Evolutionary conservation across 2,888 invertebrate species (phyloP).

Genomic region (Pasiphila rectangulata): DNA sequence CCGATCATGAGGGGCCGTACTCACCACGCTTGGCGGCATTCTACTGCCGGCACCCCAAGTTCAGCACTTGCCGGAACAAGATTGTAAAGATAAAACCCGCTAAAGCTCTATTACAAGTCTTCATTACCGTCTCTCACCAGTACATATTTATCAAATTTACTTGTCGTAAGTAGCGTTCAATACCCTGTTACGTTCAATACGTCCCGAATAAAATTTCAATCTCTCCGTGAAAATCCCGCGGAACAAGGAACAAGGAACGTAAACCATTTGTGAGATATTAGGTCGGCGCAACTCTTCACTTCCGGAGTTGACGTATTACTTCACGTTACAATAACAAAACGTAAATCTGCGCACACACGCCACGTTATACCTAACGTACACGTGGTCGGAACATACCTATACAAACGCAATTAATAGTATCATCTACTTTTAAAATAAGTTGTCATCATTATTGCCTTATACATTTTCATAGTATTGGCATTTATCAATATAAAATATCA

Average conservation of each 20-base stretch:
- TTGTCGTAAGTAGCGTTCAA: not conserved
- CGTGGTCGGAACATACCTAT: not conserved
- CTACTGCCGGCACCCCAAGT: too few relatives aligned
- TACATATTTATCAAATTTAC: too few relatives aligned
- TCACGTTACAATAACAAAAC: constrained; percentile 10
- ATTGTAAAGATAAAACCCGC: too few relatives aligned
- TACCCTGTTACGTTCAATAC: not conserved
- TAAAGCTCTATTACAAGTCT: too few relatives aligned
- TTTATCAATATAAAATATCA: too few relatives aligned
- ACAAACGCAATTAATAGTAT: not conserved
- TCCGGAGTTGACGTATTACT: constrained; percentile 12
- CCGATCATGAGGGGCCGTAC: too few relatives aligned
- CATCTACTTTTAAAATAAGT: not conserved
- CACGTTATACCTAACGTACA: constrained; percentile 1
- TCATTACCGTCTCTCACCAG: too few relatives aligned
- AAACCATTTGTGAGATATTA: constrained; percentile 9
- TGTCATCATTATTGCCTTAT: too few relatives aligned
- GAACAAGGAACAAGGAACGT: not conserved
- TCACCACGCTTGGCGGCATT: too few relatives aligned
- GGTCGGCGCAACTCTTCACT: constrained; percentile 9
- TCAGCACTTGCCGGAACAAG: too few relatives aligned
- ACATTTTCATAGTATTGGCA: too few relatives aligned
- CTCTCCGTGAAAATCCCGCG: not conserved
- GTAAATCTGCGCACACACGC: constrained; percentile 3
- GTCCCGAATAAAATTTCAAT: constrained; percentile 6